phyloP scores from a whole-genome alignment of 2,113 vertebrate species.

The Struthidea cinerea region DNA sequence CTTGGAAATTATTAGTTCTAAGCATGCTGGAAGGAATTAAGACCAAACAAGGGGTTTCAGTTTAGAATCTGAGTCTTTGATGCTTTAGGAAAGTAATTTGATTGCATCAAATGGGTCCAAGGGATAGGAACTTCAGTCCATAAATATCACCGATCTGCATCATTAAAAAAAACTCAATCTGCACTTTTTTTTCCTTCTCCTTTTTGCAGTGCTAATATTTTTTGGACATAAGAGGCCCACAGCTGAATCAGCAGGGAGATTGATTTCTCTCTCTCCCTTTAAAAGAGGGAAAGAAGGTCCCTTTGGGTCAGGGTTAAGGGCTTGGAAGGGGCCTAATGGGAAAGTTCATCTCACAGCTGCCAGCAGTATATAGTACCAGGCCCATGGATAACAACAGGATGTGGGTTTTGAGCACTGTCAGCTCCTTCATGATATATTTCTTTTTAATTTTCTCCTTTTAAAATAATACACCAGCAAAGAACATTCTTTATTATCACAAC shows the following conservation, averaged over 20 bases:
- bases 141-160: conserved; percentile 25
- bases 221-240: conserved; percentile 24
- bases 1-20: conserved; percentile 48
- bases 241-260: conserved; percentile 31
- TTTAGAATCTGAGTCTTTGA: conserved; percentile 32
- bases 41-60: conserved; percentile 28
- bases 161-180: conserved; percentile 39
- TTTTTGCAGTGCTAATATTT: conserved; percentile 57
- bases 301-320: conserved; percentile 48
- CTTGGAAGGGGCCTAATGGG: conserved; percentile 52
- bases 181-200: not conserved
- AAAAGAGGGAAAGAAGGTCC: conserved; percentile 52
- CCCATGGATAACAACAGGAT: conserved; percentile 73
- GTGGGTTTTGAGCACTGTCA: conserved; percentile 72
- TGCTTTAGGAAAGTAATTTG: conserved; percentile 45
- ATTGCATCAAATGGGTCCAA: conserved; percentile 42
- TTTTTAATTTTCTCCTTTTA: conserved; percentile 68
- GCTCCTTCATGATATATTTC: conserved; percentile 66
- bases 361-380: conserved; percentile 42
- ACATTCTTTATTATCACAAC: conserved; percentile 66
- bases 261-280: conserved; percentile 47
- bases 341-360: conserved; percentile 57
- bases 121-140: conserved; percentile 34
- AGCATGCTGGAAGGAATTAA: conserved; percentile 47
- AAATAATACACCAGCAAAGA: conserved; percentile 65